Percentiles rank a stretch among this genome's conserved stretches.
These are phyloP conservation scores for Caenorhabditis parvicauda DNA, from an alignment of 2,888 invertebrate species.

Conservation along the genomic window DNA sequence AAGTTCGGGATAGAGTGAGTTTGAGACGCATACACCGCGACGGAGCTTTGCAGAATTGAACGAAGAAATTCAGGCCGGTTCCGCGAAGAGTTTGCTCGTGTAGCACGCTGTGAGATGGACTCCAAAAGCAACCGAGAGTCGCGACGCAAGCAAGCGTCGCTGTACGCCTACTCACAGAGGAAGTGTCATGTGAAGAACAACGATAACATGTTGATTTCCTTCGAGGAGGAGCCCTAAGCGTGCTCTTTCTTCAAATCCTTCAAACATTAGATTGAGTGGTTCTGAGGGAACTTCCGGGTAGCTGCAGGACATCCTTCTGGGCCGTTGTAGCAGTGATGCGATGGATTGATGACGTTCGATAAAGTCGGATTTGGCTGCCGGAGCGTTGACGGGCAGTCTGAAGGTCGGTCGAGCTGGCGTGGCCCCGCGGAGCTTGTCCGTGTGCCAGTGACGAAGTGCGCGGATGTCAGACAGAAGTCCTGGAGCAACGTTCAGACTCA, in stretches of 20 bases:
- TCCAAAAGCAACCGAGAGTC: constrained; percentile 20
- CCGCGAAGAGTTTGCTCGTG: constrained; percentile 57
- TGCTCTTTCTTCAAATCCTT: too few species aligned
- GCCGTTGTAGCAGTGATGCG: constrained; percentile 26
- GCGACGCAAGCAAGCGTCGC: constrained; percentile 19
- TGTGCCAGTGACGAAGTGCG: constrained; percentile 32
- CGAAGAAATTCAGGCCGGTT: constrained; percentile 59
- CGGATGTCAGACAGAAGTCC: constrained; percentile 27
- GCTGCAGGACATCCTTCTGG: constrained; percentile 9
- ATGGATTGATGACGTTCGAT: constrained; percentile 26
- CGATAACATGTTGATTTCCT: too few species aligned
- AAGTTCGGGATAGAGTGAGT: too few species aligned
- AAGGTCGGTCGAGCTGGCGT: constrained; percentile 2
- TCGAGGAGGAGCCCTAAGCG: too few species aligned
- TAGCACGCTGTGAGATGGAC: constrained; percentile 65
- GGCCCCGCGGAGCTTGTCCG: constrained; percentile 18
- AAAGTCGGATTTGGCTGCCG: constrained; percentile 1
- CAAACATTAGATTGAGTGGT: too few species aligned
- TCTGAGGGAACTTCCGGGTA: too few species aligned
- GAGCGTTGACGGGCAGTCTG: constrained; percentile 8
- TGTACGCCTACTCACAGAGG: constrained; percentile 23
- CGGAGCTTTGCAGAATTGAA: too few species aligned
- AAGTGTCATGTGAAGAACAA: too few species aligned
- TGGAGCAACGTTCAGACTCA: constrained; percentile 16
- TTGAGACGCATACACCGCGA: too few species aligned